A percentile compares a stretch with the other conserved stretches of the same genome.
Evolutionary conservation across 2,888 invertebrate genomes (phyloP).

Genomic region (Thereva unica): DNA sequence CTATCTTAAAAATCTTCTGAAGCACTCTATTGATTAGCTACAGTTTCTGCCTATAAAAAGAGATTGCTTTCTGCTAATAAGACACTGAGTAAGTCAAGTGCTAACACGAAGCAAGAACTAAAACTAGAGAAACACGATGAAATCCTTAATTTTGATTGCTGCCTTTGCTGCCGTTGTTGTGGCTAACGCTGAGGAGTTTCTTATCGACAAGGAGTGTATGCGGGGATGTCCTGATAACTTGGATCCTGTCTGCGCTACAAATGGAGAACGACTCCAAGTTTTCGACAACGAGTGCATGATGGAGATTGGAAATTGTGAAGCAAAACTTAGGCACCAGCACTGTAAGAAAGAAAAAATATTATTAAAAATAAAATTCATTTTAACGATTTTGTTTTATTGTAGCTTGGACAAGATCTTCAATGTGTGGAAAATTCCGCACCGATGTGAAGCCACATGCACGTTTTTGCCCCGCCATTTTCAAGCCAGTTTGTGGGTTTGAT

Average conservation of each 20-base stretch:
- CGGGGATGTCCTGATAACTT: neutral
- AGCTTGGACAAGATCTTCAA: neutral
- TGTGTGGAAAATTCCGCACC: neutral
- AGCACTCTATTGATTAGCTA: no score
- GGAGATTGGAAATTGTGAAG: conserved; percentile 4
- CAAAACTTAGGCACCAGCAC: neutral
- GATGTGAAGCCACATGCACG: neutral
- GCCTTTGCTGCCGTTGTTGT: no score
- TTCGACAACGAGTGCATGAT: conserved; percentile 20
- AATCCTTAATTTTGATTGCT: no score
- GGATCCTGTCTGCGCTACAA: conserved; percentile 13
- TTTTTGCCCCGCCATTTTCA: neutral
- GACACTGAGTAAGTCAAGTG: no score
- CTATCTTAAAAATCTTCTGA: no score
- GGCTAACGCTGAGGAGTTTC: no score
- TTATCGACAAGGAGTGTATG: neutral
- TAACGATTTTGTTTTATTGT: neutral
- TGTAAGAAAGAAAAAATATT: conserved; percentile 3
- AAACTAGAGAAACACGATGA: no score
- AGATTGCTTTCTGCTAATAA: no score
- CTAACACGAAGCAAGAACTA: no score
- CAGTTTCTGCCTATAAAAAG: no score
- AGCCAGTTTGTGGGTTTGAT: conserved; percentile 14
- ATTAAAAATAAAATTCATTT: neutral
- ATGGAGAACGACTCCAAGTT: conserved; percentile 24